Percentiles rank a stretch among this genome's conserved stretches.
phyloP scores from a whole-genome alignment of 2,113 vertebrate genomes.

The Chloebia gouldiae region DNA sequence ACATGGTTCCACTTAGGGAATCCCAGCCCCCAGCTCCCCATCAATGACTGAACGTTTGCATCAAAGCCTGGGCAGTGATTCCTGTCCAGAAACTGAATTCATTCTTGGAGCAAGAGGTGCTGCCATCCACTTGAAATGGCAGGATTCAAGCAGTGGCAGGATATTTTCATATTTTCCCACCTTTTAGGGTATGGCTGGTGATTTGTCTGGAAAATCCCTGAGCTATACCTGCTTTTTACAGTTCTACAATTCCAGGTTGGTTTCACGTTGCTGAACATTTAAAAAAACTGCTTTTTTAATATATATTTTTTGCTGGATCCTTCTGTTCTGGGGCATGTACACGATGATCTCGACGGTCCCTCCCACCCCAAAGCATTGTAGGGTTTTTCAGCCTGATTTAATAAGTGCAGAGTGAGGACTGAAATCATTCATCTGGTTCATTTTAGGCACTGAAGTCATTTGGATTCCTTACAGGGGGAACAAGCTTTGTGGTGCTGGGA shows the following conservation, averaged over 20 bases:
- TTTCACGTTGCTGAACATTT: background rate
- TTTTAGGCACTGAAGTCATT: slow-evolving; percentile 51
- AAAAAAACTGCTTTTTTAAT: background rate
- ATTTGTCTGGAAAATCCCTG: background rate
- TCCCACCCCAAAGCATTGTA: background rate
- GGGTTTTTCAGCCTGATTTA: slow-evolving; percentile 27
- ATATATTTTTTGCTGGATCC: background rate
- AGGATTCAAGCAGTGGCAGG: background rate
- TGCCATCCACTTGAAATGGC: background rate
- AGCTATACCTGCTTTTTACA: background rate
- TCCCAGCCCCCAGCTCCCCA: slow-evolving; percentile 28
- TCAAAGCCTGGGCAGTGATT: background rate
- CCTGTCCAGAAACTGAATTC: background rate
- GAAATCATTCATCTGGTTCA: slow-evolving; percentile 47
- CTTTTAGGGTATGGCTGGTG: background rate
- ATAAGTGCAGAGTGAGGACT: slow-evolving; percentile 2
- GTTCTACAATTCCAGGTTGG: background rate
- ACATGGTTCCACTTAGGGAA: slow-evolving; percentile 4
- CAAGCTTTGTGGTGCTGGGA: background rate
- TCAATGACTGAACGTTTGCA: background rate
- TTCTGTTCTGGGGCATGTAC: background rate
- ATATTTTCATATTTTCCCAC: background rate
- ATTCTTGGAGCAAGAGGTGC: background rate
- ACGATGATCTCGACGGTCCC: background rate
- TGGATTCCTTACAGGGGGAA: background rate